A percentile compares a stretch with the other conserved stretches of the same genome.
Conservation (phyloP, 2,797 vertebrate species). For the Acestrorhynchus altus region DNA sequence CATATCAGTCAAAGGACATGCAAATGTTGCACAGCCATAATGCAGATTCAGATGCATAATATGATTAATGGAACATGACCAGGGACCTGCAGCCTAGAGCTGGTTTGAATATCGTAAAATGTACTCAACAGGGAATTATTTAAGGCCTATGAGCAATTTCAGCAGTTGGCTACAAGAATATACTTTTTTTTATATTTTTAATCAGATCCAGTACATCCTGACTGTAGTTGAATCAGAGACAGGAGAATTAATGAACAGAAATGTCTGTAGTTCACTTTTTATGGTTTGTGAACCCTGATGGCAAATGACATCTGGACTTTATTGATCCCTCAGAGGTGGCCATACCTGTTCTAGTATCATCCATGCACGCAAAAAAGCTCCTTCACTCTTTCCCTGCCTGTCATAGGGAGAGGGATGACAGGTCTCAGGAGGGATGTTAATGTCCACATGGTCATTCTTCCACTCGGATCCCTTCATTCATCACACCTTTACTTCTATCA, state of each 20-base stretch:
- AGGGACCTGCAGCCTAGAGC: constrained; percentile 19
- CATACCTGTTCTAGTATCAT: constrained; percentile 30
- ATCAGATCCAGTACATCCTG: constrained; percentile 20
- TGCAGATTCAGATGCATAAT: constrained; percentile 32
- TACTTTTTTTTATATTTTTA: constrained; percentile 13
- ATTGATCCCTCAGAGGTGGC: background rate
- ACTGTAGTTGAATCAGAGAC: background rate
- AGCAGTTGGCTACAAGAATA: background rate
- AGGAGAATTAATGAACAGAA: constrained; percentile 24
- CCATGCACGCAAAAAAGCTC: constrained; percentile 50
- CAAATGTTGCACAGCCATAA: constrained; percentile 27
- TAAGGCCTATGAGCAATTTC: constrained; percentile 1
- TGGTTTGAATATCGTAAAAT: constrained; percentile 40
- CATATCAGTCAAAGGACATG: constrained; percentile 39
- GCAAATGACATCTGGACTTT: constrained; percentile 22
- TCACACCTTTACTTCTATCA: constrained; percentile 70
- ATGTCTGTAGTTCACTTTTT: constrained; percentile 4
- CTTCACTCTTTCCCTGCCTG: constrained; percentile 53
- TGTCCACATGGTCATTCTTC: constrained; percentile 73
- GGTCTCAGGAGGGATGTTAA: constrained; percentile 62
- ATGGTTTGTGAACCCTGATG: background rate
- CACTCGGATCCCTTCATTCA: constrained; percentile 65
- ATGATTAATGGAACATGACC: constrained; percentile 41
- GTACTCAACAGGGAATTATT: constrained; percentile 8
- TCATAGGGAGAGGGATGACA: constrained; percentile 65